Percentiles rank a stretch among this genome's conserved stretches.
Conservation (phyloP, 2,113 vertebrate genomes). For the Lynx canadensis region DNA sequence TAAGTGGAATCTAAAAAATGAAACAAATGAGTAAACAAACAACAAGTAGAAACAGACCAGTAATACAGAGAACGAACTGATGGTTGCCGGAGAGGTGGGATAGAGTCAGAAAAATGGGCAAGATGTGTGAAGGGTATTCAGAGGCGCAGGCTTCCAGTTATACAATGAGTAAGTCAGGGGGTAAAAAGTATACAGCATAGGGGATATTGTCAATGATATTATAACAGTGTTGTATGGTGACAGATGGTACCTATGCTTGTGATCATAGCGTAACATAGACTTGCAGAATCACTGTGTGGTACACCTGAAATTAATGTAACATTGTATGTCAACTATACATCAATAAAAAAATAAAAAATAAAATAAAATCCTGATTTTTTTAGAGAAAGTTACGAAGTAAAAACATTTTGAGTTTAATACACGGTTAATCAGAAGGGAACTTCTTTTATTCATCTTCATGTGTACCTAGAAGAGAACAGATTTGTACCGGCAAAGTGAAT, state of each 20-base stretch:
- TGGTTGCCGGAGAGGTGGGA: background rate
- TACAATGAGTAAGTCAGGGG: background rate
- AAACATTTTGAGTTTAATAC: background rate
- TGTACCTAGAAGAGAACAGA: background rate
- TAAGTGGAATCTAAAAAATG: background rate
- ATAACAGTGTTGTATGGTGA: background rate
- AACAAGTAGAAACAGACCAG: background rate
- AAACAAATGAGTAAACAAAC: background rate
- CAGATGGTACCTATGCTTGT: background rate
- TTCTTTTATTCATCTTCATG: background rate
- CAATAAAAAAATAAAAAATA: background rate
- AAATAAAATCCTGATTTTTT: conserved; percentile 4
- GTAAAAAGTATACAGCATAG: background rate
- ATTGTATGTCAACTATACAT: background rate
- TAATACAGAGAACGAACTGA: background rate
- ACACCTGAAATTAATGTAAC: background rate
- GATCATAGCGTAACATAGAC: background rate
- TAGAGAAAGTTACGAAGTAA: background rate
- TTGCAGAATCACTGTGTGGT: background rate
- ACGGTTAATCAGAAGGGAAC: background rate
- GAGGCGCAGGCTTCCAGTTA: background rate
- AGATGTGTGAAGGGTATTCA: background rate
- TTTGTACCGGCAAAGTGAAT: background rate
- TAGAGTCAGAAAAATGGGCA: background rate
- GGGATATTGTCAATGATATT: background rate